Conservation (phyloP, 2,797 vertebrate genomes). For the Acrocephalus scirpaceus region DNA sequence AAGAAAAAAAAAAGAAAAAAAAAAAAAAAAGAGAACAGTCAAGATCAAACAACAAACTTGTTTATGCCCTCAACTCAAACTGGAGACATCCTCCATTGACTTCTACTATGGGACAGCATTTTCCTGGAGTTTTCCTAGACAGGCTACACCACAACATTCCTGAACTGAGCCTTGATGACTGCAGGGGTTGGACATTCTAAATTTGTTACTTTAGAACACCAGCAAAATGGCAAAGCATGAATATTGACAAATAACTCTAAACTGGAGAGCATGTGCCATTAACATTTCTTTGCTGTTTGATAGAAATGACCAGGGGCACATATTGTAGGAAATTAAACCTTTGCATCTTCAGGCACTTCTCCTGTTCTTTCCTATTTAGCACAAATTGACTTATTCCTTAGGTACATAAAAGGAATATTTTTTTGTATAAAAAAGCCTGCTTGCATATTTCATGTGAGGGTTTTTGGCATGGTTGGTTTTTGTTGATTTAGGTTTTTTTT, state of each 20-base stretch:
- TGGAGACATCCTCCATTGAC: not conserved
- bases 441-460: not conserved
- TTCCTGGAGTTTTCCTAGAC: not conserved
- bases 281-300: not conserved
- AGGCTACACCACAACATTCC: not conserved
- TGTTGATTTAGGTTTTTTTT: not conserved
- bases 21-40: not conserved
- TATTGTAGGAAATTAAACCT: not conserved
- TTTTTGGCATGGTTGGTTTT: not conserved
- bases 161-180: not conserved
- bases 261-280: not conserved
- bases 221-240: not conserved
- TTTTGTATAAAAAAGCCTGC: accelerated
- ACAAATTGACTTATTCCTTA: not conserved
- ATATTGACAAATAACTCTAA: not conserved
- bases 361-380: not conserved
- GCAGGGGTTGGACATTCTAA: not conserved
- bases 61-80: not conserved
- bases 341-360: not conserved
- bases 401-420: not conserved
- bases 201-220: not conserved
- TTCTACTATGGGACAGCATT: not conserved
- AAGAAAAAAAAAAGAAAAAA: too few relatives aligned
- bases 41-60: not conserved
- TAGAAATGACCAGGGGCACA: not conserved